Percentiles rank a stretch among this genome's conserved stretches.
These are phyloP conservation scores for Tauraco erythrolophus DNA, from an alignment of 2,113 vertebrate species.

Conservation along the genomic window DNA sequence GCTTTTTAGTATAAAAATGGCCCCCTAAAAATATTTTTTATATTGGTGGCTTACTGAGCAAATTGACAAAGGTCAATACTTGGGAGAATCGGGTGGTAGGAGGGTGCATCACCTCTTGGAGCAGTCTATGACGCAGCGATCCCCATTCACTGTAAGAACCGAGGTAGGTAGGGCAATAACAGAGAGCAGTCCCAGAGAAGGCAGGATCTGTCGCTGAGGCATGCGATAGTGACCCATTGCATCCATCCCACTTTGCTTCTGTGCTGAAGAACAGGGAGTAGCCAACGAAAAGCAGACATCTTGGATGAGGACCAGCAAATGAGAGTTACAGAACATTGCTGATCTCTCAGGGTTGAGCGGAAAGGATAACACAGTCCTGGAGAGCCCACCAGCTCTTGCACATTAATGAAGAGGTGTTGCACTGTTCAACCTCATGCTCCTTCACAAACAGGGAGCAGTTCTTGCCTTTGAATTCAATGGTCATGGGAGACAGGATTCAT, in stretches of 20 bases:
- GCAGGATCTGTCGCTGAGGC: no score
- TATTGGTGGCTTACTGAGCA: neutral
- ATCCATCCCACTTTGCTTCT: neutral
- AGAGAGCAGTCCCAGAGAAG: neutral
- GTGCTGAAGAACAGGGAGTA: neutral
- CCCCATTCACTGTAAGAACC: neutral
- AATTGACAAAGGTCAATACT: neutral
- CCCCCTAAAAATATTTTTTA: neutral
- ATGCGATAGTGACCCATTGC: neutral
- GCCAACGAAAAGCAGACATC: neutral
- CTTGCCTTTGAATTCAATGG: no score
- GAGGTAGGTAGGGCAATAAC: neutral
- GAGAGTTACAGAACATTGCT: neutral
- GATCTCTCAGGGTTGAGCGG: neutral
- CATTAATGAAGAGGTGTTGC: neutral
- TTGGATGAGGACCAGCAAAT: neutral
- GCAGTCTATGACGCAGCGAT: fast-evolving
- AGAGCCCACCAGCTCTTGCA: neutral
- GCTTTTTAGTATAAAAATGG: neutral
- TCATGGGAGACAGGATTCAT: neutral
- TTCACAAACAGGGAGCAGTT: neutral
- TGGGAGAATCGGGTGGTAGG: neutral
- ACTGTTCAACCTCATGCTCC: neutral
- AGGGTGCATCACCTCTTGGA: neutral
- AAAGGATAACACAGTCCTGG: neutral